phyloP scores from a whole-genome alignment of 2,797 vertebrate genomes.

The Coreius guichenoti region DNA sequence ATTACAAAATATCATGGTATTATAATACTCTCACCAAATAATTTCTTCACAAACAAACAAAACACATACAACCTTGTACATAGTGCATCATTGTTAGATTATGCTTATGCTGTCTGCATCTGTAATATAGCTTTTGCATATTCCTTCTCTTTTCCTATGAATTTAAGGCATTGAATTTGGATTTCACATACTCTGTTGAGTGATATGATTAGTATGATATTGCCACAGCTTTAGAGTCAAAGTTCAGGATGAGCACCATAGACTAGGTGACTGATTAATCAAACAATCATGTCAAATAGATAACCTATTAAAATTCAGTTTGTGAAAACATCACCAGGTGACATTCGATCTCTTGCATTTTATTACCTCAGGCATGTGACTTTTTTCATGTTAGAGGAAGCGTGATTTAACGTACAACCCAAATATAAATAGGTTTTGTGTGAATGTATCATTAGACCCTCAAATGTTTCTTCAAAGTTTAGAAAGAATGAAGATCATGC shows the following conservation, averaged over 20 bases:
- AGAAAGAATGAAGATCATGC: too few species aligned
- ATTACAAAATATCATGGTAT: not conserved
- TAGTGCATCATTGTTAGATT: not conserved
- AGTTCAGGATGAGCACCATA: slow-evolving; percentile 32
- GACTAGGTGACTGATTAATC: slow-evolving; percentile 26
- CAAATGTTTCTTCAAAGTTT: not conserved
- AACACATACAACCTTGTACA: not conserved
- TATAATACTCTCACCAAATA: not conserved
- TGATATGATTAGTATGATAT: not conserved
- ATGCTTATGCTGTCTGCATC: not conserved
- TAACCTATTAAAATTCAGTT: slow-evolving; percentile 29
- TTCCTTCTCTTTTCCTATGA: not conserved
- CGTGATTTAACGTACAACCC: not conserved
- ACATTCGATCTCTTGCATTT: not conserved
- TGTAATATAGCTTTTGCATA: not conserved
- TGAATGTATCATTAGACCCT: not conserved
- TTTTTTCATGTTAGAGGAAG: not conserved
- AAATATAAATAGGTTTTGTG: not conserved
- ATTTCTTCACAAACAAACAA: not conserved
- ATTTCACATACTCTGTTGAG: not conserved
- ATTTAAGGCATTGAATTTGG: not conserved
- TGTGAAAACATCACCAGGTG: slow-evolving; percentile 1
- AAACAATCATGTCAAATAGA: not conserved
- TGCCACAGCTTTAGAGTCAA: not conserved
- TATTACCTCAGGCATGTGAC: not conserved